Evolutionary conservation across 53 echinoderm and acorn worm genomes (phyloP).

Genomic region (Hippasteria phrygiana): DNA sequence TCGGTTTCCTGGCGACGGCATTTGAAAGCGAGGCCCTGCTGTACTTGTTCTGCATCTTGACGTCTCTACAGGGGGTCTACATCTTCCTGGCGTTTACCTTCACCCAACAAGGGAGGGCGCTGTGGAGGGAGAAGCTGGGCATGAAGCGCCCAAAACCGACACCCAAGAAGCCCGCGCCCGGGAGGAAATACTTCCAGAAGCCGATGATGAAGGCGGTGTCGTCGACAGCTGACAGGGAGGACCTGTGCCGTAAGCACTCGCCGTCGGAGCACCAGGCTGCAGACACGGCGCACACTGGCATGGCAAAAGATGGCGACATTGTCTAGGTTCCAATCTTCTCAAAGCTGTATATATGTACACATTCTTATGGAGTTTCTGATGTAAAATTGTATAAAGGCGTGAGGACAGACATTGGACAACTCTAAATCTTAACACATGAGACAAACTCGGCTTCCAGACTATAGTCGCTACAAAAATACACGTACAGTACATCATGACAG

Average conservation of each 20-base stretch:
- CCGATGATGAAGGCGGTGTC: neutral
- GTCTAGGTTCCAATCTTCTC: conserved; percentile 11
- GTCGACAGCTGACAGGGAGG: conserved; percentile 24
- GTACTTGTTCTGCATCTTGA: conserved; percentile 78
- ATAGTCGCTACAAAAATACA: too few relatives aligned
- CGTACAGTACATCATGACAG: too few relatives aligned
- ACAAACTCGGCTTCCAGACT: too few relatives aligned
- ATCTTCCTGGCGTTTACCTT: conserved; percentile 82
- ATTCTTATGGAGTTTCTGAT: too few relatives aligned
- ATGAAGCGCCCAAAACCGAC: neutral
- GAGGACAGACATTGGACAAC: too few relatives aligned
- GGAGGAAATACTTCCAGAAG: neutral
- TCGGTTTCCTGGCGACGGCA: conserved; percentile 43
- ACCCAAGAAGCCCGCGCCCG: neutral
- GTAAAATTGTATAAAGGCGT: too few relatives aligned
- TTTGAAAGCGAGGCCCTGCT: conserved; percentile 32
- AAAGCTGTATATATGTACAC: too few relatives aligned
- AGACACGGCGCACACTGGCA: neutral
- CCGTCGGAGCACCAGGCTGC: conserved; percentile 37
- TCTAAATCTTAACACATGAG: too few relatives aligned
- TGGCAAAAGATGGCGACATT: neutral
- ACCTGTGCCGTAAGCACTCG: conserved; percentile 9
- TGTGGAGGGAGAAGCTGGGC: conserved; percentile 56
- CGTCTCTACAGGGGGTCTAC: conserved; percentile 77
- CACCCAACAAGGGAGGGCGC: conserved; percentile 68